Conservation (phyloP, 2,888 invertebrate species). For the Protonemura montana region DNA sequence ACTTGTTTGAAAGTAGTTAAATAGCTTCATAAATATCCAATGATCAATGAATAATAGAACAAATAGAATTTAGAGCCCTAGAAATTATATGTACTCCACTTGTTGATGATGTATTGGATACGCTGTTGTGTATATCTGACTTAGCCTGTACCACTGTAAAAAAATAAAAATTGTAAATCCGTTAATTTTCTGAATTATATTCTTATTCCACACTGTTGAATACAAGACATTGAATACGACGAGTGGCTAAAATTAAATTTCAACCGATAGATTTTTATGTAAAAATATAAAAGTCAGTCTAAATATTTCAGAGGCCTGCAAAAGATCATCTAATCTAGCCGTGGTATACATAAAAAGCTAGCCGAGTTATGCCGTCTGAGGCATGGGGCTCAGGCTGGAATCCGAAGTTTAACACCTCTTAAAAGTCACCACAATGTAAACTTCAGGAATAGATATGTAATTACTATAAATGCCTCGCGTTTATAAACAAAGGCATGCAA, state of each 20-base stretch:
- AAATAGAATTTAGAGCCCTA: neutral
- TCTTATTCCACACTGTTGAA: no score
- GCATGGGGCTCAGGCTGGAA: neutral
- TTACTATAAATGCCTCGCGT: conserved; percentile 14
- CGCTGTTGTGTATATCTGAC: no score
- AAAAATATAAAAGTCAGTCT: conserved; percentile 7
- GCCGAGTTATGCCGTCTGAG: neutral
- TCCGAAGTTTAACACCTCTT: conserved; percentile 35
- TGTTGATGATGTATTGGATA: no score
- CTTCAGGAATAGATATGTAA: neutral
- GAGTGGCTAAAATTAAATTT: neutral
- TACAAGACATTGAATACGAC: no score
- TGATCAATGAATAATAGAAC: neutral
- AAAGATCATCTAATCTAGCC: neutral
- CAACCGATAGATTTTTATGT: conserved; percentile 10
- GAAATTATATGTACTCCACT: no score
- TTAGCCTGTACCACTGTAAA: no score
- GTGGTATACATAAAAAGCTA: neutral
- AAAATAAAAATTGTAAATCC: no score
- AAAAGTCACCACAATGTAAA: conserved; percentile 27
- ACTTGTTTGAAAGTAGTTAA: neutral
- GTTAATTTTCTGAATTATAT: no score
- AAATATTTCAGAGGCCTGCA: conserved; percentile 12
- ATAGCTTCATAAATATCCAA: neutral
- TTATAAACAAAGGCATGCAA: neutral